Conservation (phyloP, 2,888 invertebrate genomes). For the Rotaria macrura region DNA sequence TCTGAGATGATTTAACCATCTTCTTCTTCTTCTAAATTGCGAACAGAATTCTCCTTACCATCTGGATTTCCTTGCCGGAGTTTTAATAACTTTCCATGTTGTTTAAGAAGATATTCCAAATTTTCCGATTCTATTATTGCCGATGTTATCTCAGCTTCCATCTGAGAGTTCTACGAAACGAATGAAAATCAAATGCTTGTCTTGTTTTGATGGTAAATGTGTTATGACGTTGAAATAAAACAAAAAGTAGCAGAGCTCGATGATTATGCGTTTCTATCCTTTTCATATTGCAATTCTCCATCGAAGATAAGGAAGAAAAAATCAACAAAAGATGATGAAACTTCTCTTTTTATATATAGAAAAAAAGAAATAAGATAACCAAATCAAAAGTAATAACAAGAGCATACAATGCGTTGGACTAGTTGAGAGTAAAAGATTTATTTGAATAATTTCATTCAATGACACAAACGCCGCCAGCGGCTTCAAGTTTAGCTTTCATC, state of each 20-base stretch:
- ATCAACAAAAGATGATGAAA: not conserved
- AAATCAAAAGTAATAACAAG: not conserved
- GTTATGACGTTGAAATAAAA: no score
- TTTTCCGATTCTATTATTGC: not conserved
- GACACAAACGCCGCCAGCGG: constrained; percentile 73
- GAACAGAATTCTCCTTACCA: not conserved
- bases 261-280: not conserved
- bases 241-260: not conserved
- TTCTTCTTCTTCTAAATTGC: no score
- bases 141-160: not conserved
- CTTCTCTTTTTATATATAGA: not conserved
- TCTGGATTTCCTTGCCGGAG: not conserved
- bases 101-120: not conserved
- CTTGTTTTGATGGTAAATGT: no score
- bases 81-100: not conserved
- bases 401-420: not conserved
- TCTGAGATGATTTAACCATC: no score
- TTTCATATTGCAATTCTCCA: not conserved
- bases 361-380: not conserved
- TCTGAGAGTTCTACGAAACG: not conserved
- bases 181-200: not conserved
- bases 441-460: constrained; percentile 57
- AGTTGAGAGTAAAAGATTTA: no score
- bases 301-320: not conserved
- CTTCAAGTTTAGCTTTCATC: constrained; percentile 69